Conservation (phyloP, 2,113 vertebrate species). For the Notiomystis cincta region DNA sequence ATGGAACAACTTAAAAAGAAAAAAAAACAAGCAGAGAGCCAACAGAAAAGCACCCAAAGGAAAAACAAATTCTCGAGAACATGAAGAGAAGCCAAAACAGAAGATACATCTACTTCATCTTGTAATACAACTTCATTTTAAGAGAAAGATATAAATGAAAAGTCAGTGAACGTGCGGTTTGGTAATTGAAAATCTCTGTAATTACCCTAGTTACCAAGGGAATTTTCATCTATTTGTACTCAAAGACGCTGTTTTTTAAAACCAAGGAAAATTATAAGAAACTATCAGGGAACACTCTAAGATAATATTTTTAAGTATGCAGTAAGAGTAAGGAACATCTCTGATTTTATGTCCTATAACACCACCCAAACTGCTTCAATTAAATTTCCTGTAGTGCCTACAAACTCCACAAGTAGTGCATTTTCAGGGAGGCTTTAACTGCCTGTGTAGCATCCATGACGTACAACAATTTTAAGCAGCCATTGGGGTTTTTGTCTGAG, state of each 20-base stretch:
- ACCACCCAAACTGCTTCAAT: not conserved
- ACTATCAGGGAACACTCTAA: conserved; percentile 24
- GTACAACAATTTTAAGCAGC: not conserved
- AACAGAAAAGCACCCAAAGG: conserved; percentile 43
- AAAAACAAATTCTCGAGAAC: conserved; percentile 35
- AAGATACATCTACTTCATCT: conserved; percentile 21
- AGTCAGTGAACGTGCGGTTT: not conserved
- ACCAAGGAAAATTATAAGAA: conserved; percentile 3
- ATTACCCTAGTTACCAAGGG: conserved; percentile 9
- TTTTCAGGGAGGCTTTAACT: not conserved
- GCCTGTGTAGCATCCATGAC: not conserved
- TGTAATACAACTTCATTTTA: conserved; percentile 8
- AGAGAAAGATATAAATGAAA: conserved; percentile 33
- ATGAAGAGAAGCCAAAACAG: not conserved
- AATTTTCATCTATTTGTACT: conserved; percentile 9
- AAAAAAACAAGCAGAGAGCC: not conserved
- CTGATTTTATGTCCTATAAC: conserved; percentile 27
- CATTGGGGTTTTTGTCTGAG: not conserved
- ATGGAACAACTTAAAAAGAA: not conserved
- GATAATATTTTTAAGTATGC: conserved; percentile 38
- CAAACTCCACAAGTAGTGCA: not conserved
- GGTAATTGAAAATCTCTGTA: conserved; percentile 45
- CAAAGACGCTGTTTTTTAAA: not conserved
- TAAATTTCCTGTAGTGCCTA: not conserved
- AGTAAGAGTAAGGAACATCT: conserved; percentile 30